These are phyloP conservation scores for Ladona fulva DNA, from an alignment of 1,140 invertebrate species.

Conservation along the genomic window DNA sequence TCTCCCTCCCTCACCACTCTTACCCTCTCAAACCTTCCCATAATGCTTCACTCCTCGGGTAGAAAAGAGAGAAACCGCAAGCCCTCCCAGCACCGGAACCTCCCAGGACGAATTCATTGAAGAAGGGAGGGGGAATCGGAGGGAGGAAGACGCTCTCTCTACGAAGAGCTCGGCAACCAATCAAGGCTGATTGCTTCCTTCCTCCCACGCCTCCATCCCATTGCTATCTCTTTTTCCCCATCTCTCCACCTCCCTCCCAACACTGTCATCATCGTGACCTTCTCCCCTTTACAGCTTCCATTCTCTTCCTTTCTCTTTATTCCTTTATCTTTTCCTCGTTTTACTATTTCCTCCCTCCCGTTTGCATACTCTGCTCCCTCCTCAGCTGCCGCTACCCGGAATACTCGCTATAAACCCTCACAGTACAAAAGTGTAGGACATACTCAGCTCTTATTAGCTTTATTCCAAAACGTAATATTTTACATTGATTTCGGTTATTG, in stretches of 20 bases:
- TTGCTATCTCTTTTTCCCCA: not conserved
- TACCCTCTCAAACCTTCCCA: not conserved
- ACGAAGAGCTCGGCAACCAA: slow-evolving; percentile 2
- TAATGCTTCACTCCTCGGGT: not conserved
- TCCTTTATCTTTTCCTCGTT: not conserved
- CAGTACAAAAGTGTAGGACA: too few relatives aligned
- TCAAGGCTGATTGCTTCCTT: slow-evolving; percentile 4
- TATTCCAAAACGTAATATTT: too few relatives aligned
- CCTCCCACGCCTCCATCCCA: not conserved
- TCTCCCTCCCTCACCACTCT: not conserved
- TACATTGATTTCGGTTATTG: too few relatives aligned
- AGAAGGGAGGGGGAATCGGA: too few relatives aligned
- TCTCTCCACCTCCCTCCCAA: not conserved
- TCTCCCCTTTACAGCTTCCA: not conserved
- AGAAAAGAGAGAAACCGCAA: not conserved
- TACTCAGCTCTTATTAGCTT: too few relatives aligned
- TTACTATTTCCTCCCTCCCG: not conserved
- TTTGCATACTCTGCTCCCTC: not conserved
- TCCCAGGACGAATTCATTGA: not conserved
- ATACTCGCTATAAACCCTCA: too few relatives aligned
- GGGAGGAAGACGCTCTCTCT: not conserved
- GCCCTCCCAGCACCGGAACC: not conserved
- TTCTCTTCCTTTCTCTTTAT: not conserved
- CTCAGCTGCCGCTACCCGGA: too few relatives aligned
- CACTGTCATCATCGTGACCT: not conserved